Conservation (phyloP, 1,140 invertebrate genomes). For the Bombus affinis region DNA sequence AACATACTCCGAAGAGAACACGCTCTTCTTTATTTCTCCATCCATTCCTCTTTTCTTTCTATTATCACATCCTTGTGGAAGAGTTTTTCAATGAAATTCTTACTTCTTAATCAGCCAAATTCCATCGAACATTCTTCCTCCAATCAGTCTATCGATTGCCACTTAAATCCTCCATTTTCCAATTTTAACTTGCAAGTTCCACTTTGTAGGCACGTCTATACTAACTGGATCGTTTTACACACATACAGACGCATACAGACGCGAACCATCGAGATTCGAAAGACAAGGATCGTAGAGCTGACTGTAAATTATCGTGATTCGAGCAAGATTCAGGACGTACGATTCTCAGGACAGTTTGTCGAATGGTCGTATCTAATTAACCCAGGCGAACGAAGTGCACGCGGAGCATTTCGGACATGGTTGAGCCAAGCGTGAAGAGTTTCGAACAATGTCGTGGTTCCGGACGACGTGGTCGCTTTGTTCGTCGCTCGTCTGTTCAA, state of each 20-base stretch:
- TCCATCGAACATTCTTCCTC: neutral
- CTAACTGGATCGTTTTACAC: neutral
- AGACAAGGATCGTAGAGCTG: neutral
- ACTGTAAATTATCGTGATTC: neutral
- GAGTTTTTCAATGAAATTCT: neutral
- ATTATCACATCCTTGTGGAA: no score
- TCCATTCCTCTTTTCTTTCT: no score
- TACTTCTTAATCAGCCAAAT: neutral
- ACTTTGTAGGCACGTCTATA: neutral
- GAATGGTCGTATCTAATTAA: slow-evolving; percentile 36
- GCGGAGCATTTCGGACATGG: slow-evolving; percentile 24
- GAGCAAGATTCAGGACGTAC: neutral
- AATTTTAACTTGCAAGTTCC: neutral
- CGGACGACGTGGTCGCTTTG: slow-evolving; percentile 48
- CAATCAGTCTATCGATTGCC: neutral
- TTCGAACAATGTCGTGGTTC: slow-evolving; percentile 54
- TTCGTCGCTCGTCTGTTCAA: slow-evolving; percentile 50
- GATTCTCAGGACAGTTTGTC: slow-evolving; percentile 2
- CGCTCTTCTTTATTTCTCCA: no score
- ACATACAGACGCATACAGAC: neutral
- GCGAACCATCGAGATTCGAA: neutral
- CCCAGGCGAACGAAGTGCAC: neutral
- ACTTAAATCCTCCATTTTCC: neutral
- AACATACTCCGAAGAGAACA: no score
- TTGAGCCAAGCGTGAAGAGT: slow-evolving; percentile 44